A percentile compares a stretch with the other conserved stretches of the same genome.
These are phyloP conservation scores for Physocephala rufipes DNA, from an alignment of 2,888 invertebrate genomes.

Conservation along the genomic window DNA sequence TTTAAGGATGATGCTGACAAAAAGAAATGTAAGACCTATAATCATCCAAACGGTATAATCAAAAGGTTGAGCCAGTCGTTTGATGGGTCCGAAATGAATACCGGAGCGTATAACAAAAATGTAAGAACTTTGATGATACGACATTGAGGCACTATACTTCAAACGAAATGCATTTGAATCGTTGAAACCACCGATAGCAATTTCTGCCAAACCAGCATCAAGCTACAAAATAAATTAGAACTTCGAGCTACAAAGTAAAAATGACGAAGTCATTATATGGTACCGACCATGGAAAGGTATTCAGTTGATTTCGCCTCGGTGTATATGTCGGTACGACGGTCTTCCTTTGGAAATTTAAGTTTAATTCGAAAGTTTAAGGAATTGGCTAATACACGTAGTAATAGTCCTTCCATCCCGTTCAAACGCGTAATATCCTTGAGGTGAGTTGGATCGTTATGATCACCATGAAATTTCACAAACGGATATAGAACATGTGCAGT, in stretches of 20 bases:
- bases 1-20: constrained; percentile 12
- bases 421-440: constrained; percentile 46
- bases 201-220: constrained; percentile 38
- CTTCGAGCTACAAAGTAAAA: neutral
- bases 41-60: constrained; percentile 45
- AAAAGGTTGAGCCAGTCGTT: constrained; percentile 50
- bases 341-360: constrained; percentile 45
- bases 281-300: constrained; percentile 51
- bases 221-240: constrained; percentile 38
- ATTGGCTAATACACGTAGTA: constrained; percentile 51
- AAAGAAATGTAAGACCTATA: constrained; percentile 32
- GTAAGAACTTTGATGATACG: constrained; percentile 49
- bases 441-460: constrained; percentile 43
- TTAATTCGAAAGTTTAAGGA: constrained; percentile 52
- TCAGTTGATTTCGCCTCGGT: constrained; percentile 46
- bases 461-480: constrained; percentile 51
- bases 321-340: constrained; percentile 38
- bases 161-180: constrained; percentile 46
- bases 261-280: neutral
- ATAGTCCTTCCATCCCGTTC: constrained; percentile 55
- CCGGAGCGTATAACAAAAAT: constrained; percentile 50
- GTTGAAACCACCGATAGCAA: constrained; percentile 53
- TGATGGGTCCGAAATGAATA: constrained; percentile 39
- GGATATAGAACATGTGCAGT: constrained; percentile 50
- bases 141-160: constrained; percentile 45